These are phyloP conservation scores for Sminthurides aquaticus DNA, from an alignment of 2,888 invertebrate species.

Conservation along the genomic window DNA sequence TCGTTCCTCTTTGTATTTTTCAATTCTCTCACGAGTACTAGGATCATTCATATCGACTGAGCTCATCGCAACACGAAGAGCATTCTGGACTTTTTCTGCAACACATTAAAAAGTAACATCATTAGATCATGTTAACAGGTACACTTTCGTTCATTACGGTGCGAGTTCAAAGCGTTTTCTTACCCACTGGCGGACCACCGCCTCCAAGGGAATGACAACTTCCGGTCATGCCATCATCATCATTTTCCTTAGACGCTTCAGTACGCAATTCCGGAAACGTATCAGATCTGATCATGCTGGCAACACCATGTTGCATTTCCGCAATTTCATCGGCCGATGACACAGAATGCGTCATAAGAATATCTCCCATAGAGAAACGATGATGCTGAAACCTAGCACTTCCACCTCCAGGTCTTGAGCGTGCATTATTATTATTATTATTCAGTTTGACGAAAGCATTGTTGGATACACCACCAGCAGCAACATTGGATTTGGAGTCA, in stretches of 20 bases:
- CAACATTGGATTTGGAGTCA: slow-evolving; percentile 15
- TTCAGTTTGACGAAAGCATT: slow-evolving; percentile 16
- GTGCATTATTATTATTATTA: slow-evolving; percentile 12
- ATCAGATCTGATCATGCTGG: slow-evolving; percentile 38
- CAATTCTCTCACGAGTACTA: slow-evolving; percentile 70
- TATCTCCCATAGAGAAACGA: slow-evolving; percentile 42
- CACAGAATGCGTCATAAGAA: slow-evolving; percentile 38
- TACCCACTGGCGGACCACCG: slow-evolving; percentile 20
- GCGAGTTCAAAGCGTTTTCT: background rate
- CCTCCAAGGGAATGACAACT: slow-evolving; percentile 17
- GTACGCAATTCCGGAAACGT: slow-evolving; percentile 42
- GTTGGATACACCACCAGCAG: background rate
- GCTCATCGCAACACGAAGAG: slow-evolving; percentile 39
- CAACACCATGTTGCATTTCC: slow-evolving; percentile 23
- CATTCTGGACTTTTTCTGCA: slow-evolving; percentile 36
- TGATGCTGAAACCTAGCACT: slow-evolving; percentile 39
- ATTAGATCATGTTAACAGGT: background rate
- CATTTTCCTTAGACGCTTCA: slow-evolving; percentile 40
- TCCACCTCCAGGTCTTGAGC: slow-evolving; percentile 14
- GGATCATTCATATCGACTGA: slow-evolving; percentile 49
- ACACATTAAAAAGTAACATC: slow-evolving; percentile 16
- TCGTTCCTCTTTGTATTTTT: slow-evolving; percentile 85
- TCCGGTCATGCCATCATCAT: slow-evolving; percentile 3
- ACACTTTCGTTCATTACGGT: background rate
- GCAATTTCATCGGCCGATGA: slow-evolving; percentile 28